Evolutionary conservation across 2,797 vertebrate genomes (phyloP).

Genomic region (Pteronotus mesoamericanus): DNA sequence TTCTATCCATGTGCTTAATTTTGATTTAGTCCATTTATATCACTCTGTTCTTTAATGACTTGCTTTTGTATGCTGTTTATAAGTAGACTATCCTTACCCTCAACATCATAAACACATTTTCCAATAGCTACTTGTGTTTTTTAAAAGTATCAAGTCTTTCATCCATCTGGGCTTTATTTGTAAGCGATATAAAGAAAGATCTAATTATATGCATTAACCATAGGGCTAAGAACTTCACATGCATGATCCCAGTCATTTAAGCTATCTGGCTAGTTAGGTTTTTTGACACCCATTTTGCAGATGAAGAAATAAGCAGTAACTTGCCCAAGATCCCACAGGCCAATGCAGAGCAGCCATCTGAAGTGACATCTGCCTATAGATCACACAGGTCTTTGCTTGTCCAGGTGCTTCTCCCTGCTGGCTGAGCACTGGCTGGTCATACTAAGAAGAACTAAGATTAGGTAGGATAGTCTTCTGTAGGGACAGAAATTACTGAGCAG

Average conservation of each 20-base stretch:
- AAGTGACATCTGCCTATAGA: not conserved
- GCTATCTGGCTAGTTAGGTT: not conserved
- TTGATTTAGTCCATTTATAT: slow-evolving; percentile 23
- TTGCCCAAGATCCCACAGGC: not conserved
- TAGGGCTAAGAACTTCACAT: slow-evolving; percentile 25
- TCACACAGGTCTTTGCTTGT: not conserved
- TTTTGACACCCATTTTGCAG: not conserved
- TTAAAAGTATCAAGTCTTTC: slow-evolving; percentile 39
- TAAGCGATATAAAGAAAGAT: slow-evolving; percentile 40
- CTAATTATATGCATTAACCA: not conserved
- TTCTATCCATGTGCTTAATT: slow-evolving; percentile 5
- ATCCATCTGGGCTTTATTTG: slow-evolving; percentile 47
- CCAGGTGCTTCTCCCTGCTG: not conserved
- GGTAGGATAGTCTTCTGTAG: not conserved
- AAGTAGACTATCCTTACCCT: slow-evolving; percentile 10
- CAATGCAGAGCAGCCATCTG: not conserved
- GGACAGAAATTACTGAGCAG: not conserved
- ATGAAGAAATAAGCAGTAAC: not conserved
- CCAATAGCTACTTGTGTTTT: slow-evolving; percentile 38
- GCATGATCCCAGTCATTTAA: not conserved
- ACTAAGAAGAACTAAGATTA: not conserved
- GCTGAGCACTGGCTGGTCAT: not conserved
- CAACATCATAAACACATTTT: slow-evolving; percentile 19
- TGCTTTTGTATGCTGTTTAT: not conserved
- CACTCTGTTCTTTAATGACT: slow-evolving; percentile 24